Base-by-base conservation (phyloP, 2,888 invertebrate genomes). In the Andricus quercusramuli region DNA sequence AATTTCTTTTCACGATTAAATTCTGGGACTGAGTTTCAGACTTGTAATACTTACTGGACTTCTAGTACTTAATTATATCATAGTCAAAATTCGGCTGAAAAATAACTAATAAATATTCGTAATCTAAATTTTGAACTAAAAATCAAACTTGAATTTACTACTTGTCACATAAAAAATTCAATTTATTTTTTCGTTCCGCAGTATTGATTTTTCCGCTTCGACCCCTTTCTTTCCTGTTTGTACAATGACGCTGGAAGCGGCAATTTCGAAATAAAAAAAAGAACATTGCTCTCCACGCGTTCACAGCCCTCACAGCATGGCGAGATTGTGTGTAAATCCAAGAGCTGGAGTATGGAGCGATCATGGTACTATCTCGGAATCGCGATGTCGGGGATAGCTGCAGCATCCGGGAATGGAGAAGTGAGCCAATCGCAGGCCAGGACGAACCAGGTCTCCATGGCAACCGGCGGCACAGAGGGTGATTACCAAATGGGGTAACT, bases 401-500 rank as follows among this genome's bases (percentile, higher is more conserved):
- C 83, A 85, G 85, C 81, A 81, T 84, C 81, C 83, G 77, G 79
- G 84, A 80, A 82, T 80, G 81, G 82, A 76, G 83, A 82, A 81
- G 80, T 78, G 82, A 82, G 79, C 85, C 86, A 85, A 90, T 90
- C 88, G 86, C 86, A 81, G 83, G 83, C 83, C 85, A 83, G 87
- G 86, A 85, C 86, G 86, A 85, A 86, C 84, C 83, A 85, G 84
- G 91, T 91, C 81, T 84, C 90, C 89, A 90, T 91, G 89, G 90
- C 89, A 88, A 92, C 91, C 86, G 84, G 84, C 85, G 84, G 88
- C 87, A 85, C 86, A 84, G 86, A 88, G 90, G 91, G 88, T 88
- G 91, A 92, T 92, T 92, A 92, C 88, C 89, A 91, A 92, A 92
- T 92, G 90, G 92, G 89, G 90, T 90, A 91, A 91, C 91, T 91